These are phyloP conservation scores for Microplitis deprimator DNA, from an alignment of 2,888 invertebrate genomes.

Conservation along the genomic window DNA sequence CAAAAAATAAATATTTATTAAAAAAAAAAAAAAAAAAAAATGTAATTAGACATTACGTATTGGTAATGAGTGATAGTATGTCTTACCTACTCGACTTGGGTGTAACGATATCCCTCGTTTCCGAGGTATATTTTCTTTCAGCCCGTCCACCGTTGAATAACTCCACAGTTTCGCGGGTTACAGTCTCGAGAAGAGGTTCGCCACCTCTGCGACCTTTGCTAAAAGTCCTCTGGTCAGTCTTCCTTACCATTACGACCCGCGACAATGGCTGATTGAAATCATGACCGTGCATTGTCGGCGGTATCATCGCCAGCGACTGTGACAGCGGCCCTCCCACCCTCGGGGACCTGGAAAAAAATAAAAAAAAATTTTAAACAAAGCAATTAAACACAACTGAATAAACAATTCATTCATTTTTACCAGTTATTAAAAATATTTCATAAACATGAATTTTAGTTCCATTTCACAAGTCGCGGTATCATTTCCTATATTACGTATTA, in stretches of 20 bases:
- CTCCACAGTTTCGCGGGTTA: constrained; percentile 79
- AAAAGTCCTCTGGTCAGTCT: constrained; percentile 79
- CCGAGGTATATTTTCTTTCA: constrained; percentile 77
- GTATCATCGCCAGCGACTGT: constrained; percentile 69
- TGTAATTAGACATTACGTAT: not conserved
- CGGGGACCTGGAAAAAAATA: constrained; percentile 62
- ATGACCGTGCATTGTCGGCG: constrained; percentile 70
- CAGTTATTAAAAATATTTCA: not conserved
- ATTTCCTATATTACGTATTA: not conserved
- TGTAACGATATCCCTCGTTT: constrained; percentile 74
- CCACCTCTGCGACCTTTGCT: constrained; percentile 76
- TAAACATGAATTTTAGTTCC: not conserved
- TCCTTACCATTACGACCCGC: constrained; percentile 79
- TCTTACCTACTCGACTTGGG: constrained; percentile 69
- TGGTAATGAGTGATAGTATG: not conserved
- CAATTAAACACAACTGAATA: not conserved
- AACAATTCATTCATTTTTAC: not conserved
- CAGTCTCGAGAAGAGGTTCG: constrained; percentile 77
- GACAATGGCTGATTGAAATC: constrained; percentile 72
- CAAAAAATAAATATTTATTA: not conserved
- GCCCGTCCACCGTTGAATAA: constrained; percentile 78
- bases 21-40: not conserved
- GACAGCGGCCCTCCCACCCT: constrained; percentile 69
- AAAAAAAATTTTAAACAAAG: not conserved
- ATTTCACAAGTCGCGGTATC: not conserved